Evolutionary conservation across 2,797 vertebrate species (phyloP).

Genomic region (Megalops cyprinoides): DNA sequence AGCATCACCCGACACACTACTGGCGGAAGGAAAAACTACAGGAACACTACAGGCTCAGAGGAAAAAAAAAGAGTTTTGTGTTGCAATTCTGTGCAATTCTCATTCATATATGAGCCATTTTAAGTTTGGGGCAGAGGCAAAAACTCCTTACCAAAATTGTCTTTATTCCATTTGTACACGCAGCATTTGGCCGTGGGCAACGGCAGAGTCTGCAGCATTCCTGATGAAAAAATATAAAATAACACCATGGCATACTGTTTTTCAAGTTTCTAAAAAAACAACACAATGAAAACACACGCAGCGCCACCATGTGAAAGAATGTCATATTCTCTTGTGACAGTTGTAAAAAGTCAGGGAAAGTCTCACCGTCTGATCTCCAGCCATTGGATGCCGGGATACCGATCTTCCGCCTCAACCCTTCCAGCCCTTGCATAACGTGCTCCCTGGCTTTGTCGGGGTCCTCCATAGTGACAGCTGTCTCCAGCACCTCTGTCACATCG

Average conservation of each 20-base stretch:
- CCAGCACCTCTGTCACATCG: slow-evolving; percentile 70
- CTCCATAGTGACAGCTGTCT: slow-evolving; percentile 68
- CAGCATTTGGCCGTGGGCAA: slow-evolving; percentile 87
- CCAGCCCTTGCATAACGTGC: slow-evolving; percentile 73
- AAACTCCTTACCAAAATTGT: slow-evolving; percentile 89
- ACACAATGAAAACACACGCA: neutral
- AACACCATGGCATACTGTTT: neutral
- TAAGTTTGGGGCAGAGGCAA: neutral
- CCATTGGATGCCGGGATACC: slow-evolving; percentile 70
- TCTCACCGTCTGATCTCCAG: slow-evolving; percentile 66
- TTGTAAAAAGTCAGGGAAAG: neutral
- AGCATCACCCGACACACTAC: neutral
- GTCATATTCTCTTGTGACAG: neutral
- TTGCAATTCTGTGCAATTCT: too few species aligned
- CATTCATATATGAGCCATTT: too few species aligned
- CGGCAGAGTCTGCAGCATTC: slow-evolving; percentile 81
- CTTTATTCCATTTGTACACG: slow-evolving; percentile 91
- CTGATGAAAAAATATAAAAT: slow-evolving; percentile 47
- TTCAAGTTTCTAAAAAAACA: slow-evolving; percentile 27
- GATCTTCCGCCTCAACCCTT: slow-evolving; percentile 70
- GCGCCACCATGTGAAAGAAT: too few species aligned
- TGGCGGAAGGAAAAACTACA: too few species aligned
- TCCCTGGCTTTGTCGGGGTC: slow-evolving; percentile 69
- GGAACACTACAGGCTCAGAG: neutral
- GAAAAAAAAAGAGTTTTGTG: neutral